Evolutionary conservation across 2,888 invertebrate genomes (phyloP).

Genomic region (Cephonodes hylas): DNA sequence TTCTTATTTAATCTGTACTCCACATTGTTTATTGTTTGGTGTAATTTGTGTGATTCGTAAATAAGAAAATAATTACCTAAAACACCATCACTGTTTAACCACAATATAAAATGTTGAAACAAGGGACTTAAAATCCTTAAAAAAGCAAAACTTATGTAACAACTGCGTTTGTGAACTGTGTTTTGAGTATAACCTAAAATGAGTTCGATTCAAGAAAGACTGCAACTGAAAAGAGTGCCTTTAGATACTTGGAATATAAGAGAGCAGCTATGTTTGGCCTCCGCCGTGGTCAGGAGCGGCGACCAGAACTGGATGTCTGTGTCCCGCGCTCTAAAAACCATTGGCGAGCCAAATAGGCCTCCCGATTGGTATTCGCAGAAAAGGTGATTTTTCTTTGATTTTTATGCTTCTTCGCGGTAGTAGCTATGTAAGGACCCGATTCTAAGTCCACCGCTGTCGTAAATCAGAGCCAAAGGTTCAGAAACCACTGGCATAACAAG

Average conservation of each 20-base stretch:
- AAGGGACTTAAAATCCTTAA: neutral
- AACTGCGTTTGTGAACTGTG: neutral
- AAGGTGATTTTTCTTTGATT: constrained; percentile 43
- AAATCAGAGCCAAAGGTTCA: too few species aligned
- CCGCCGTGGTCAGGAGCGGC: constrained; percentile 91
- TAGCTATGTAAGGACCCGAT: neutral
- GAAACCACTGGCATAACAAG: too few species aligned
- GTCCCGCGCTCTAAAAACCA: constrained; percentile 88
- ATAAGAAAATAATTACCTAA: too few species aligned
- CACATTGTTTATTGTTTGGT: too few species aligned
- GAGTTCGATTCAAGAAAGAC: constrained; percentile 72
- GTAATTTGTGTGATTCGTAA: too few species aligned
- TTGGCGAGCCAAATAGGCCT: constrained; percentile 88
- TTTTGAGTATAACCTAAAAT: constrained; percentile 41
- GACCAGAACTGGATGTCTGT: constrained; percentile 97
- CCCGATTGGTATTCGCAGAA: constrained; percentile 93
- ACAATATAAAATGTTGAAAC: too few species aligned
- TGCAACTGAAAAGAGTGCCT: constrained; percentile 84
- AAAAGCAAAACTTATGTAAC: neutral
- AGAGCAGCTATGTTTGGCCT: constrained; percentile 92
- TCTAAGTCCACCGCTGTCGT: too few species aligned
- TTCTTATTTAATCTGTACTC: too few species aligned
- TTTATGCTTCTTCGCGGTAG: neutral
- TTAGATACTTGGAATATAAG: constrained; percentile 92
- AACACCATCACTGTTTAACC: too few species aligned